These are phyloP conservation scores for Noctua fimbriata DNA, from an alignment of 2,888 invertebrate species.

Conservation along the genomic window DNA sequence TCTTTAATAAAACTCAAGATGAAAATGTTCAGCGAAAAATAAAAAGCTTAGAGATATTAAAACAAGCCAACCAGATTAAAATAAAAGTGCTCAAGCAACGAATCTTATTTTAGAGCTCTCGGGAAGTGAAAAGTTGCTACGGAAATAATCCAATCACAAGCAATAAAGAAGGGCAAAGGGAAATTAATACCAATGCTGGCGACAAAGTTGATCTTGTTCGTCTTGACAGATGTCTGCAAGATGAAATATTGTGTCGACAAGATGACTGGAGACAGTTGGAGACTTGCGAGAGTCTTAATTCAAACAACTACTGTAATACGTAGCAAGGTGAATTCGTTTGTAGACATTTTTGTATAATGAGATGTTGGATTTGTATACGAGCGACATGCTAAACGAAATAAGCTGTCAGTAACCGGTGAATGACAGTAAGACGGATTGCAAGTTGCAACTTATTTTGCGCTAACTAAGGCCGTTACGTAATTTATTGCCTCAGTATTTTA, in stretches of 20 bases:
- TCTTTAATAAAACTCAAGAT: slow-evolving; percentile 60
- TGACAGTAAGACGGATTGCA: slow-evolving; percentile 47
- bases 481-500: slow-evolving; percentile 27
- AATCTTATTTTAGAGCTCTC: slow-evolving; percentile 79
- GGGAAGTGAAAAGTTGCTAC: slow-evolving; percentile 81
- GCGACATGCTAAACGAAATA: slow-evolving; percentile 43
- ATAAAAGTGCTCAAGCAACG: slow-evolving; percentile 73
- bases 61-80: slow-evolving; percentile 71
- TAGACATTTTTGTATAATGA: slow-evolving; percentile 49
- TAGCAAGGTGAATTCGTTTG: slow-evolving; percentile 47
- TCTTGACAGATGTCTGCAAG: slow-evolving; percentile 84
- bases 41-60: slow-evolving; percentile 67
- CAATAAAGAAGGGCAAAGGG: slow-evolving; percentile 84
- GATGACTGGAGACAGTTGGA: slow-evolving; percentile 67
- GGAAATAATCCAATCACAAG: slow-evolving; percentile 87
- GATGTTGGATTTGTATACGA: slow-evolving; percentile 57
- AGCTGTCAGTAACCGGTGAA: slow-evolving; percentile 41
- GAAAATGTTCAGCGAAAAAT: slow-evolving; percentile 61
- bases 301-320: slow-evolving; percentile 65
- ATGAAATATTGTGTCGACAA: slow-evolving; percentile 83
- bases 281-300: slow-evolving; percentile 68
- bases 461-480: slow-evolving; percentile 30
- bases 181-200: slow-evolving; percentile 85
- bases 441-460: slow-evolving; percentile 38
- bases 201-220: slow-evolving; percentile 85